Base-by-base conservation (phyloP, 2,113 vertebrate genomes). In the Dermatemys mawii region DNA sequence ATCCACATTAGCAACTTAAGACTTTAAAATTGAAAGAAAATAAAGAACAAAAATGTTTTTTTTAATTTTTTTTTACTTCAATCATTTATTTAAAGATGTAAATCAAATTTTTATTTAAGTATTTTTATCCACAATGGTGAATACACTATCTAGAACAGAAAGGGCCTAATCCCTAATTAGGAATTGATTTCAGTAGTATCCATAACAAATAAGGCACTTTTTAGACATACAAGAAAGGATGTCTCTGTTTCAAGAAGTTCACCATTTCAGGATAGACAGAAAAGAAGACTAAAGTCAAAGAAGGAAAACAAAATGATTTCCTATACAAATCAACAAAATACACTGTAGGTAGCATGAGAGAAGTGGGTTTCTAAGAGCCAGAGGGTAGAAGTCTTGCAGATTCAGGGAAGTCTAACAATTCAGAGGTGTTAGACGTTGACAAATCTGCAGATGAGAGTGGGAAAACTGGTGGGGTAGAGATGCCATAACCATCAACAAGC, bases 251-350 rank as follows among this genome's bases (percentile, higher is more conserved):
- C 55, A 60, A 67, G 82, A 14, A 6, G 12, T 16, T 86, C 21
- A 32, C 55, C 50, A 49, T 13, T 35, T 90, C 27, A 35, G 38
- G 55, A 41, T 4, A 0, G 0, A 27, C 50, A 57, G 17, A 90
- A 78, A 95, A 29, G 55, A 24, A 96, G 78, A 86, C 10, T 81
- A 84, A 63, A n/a, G 11, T 48, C 67, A 83, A 32, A 24, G 54
- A 87, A 91, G 63, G 5, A 5, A 22, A 91, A 60, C 17, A 16
- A 78, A 54, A 51, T 63, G 27, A 60, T 60, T 60, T 60, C 63
- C 38, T 32, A 38, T 10, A 26, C 8, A 63, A 48, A 51, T 24
- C 53, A 83, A 54, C 12, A 19, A 29, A 50, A 60, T 51, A 57
- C 49, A 14, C 55, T 46, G 53, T 4, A 44, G 50, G 55, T 8